Percentiles rank a stretch among this genome's conserved stretches.
phyloP scores from a whole-genome alignment of 1,140 invertebrate species.

The Trichomalopsis sarcophagae region DNA sequence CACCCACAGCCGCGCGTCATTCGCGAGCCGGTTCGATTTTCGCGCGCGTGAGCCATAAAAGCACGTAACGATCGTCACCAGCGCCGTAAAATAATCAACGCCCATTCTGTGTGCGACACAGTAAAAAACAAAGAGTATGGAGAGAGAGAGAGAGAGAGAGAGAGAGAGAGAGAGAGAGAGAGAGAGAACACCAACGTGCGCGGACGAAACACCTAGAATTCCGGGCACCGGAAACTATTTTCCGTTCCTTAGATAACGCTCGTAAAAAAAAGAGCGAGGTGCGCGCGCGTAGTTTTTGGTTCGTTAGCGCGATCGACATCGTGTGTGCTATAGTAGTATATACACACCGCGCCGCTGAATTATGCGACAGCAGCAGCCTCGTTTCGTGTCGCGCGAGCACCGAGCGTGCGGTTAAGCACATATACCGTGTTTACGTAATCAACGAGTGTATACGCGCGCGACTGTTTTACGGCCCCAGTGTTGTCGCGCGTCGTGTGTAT shows the following conservation, averaged over 20 bases:
- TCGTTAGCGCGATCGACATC: conserved; percentile 45
- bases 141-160: not conserved
- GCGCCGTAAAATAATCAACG: not conserved
- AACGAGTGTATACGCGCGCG: not conserved
- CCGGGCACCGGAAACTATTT: conserved; percentile 26
- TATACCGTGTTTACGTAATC: conserved; percentile 40
- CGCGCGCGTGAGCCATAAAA: not conserved
- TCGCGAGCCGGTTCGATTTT: too few relatives aligned
- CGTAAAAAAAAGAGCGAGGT: conserved; percentile 27
- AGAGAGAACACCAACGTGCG: conserved; percentile 4
- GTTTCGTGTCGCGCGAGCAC: not conserved
- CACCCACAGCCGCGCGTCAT: too few relatives aligned
- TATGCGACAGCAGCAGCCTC: conserved; percentile 16
- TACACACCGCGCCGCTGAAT: conserved; percentile 15
- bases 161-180: not conserved
- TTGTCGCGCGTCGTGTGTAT: not conserved
- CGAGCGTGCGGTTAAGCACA: not conserved
- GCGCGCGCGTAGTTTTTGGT: conserved; percentile 36
- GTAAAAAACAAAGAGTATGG: not conserved
- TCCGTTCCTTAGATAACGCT: conserved; percentile 42
- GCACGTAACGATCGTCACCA: not conserved
- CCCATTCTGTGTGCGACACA: not conserved
- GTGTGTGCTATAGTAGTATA: too few relatives aligned
- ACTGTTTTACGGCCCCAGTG: not conserved
- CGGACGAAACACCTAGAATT: conserved; percentile 41